phyloP scores from a whole-genome alignment of 1,140 invertebrate species.

The Drosophila yakuba region DNA sequence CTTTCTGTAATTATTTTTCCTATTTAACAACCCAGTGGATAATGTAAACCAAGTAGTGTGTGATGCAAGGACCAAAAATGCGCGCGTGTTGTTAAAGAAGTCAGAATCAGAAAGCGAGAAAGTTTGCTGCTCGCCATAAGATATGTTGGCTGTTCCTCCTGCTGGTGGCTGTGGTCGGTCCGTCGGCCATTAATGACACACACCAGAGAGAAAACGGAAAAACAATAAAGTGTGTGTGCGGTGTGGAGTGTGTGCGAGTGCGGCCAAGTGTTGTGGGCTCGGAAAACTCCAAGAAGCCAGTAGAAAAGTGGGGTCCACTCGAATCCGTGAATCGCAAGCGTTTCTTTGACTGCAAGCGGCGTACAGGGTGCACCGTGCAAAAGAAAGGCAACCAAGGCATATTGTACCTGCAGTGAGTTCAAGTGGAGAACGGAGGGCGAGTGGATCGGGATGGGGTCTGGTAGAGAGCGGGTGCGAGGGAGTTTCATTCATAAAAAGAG shows the following conservation, averaged over 20 bases:
- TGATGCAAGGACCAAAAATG: constrained; percentile 7
- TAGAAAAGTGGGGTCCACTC: constrained; percentile 14
- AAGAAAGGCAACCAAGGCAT: constrained; percentile 19
- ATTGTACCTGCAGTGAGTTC: constrained; percentile 65
- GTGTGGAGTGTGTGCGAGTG: constrained; percentile 26
- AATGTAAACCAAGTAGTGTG: constrained; percentile 23
- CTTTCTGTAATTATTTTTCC: constrained; percentile 45
- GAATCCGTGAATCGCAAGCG: constrained; percentile 8
- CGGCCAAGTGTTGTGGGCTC: constrained; percentile 59
- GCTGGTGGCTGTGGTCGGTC: constrained; percentile 6
- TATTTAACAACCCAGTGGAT: constrained; percentile 18
- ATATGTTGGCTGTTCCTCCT: constrained; percentile 17
- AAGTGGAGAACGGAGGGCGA: constrained; percentile 5
- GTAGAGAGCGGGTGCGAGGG: constrained; percentile 9
- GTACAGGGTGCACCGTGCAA: constrained; percentile 40
- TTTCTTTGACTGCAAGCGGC: constrained; percentile 23
- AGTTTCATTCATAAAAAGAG: constrained; percentile 75
- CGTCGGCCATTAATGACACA: constrained; percentile 46
- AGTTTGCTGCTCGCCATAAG: background rate
- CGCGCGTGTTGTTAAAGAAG: constrained; percentile 5
- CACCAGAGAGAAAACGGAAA: constrained; percentile 40
- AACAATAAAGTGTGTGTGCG: constrained; percentile 36
- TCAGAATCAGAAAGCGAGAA: background rate
- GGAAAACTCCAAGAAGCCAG: constrained; percentile 35
- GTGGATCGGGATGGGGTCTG: background rate